Evolutionary conservation across 2,888 invertebrate species (phyloP), one percentile per base, ranked within the genome.

Genomic region (Matsumyia berberina): DNA sequence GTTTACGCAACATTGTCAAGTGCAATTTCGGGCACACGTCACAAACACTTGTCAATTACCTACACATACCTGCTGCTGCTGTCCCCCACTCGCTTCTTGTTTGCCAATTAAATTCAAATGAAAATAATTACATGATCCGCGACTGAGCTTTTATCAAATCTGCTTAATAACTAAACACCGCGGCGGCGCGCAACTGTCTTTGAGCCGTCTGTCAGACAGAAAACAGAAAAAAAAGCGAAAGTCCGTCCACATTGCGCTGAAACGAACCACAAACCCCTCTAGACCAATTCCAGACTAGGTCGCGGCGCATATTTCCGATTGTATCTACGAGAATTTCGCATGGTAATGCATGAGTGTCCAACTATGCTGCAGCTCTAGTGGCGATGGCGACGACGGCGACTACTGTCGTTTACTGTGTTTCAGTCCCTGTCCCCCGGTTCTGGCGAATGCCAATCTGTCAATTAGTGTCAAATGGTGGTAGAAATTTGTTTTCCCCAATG

Each of bases 401-500:
- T 85, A 67, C 70, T 74, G 74, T 70, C 66, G 74, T 57, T 73
- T 80, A 76, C 66, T 66, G 24, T n/a, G 9, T 29, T n/a, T n/a
- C n/a, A n/a, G 8, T 19, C 24, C 24, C 24, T 24, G 24, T 57
- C 44, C 53, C 69, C 53, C 46, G 62, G 46, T 69, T 70, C 57
- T 39, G 70, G 37, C 70, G 85, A 85, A 85, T 85, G 70, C 85
- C 85, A 85, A 85, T 85, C 85, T 85, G 85, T 85, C 85, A 85
- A 85, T 85, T 80, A 85, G 85, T 85, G 85, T 85, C 85, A 85
- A 80, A 80, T 60, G n/a, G 85, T 80, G 70, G 74, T 85, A 66
- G 66, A 85, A 85, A 85, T 85, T 85, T 85, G 85, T 80, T 85
- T 83, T 80, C 4, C 85, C 85, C 80, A 83, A 62, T 53, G 37